Conservation (phyloP, 2,797 vertebrate species). For the Bradypodion ventrale region DNA sequence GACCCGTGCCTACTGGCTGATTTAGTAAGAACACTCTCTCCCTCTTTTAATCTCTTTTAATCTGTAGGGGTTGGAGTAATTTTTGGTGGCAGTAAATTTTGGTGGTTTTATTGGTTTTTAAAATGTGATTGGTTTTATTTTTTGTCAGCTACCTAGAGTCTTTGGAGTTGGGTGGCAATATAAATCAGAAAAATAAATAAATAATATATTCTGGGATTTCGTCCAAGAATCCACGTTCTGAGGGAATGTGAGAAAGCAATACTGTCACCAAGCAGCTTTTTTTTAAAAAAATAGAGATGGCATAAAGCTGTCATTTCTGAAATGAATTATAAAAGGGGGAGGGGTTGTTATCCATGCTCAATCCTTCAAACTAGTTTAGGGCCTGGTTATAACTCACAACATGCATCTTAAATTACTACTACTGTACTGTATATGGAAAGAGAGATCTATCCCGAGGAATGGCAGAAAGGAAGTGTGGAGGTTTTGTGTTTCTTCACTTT, state of each 20-base stretch:
- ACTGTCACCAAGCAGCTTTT: neutral
- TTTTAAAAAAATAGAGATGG: neutral
- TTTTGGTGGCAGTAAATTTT: too few relatives aligned
- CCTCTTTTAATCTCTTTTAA: too few relatives aligned
- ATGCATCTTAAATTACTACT: neutral
- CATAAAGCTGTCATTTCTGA: neutral
- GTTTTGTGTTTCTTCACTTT: neutral
- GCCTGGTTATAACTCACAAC: neutral
- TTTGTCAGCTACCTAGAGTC: too few relatives aligned
- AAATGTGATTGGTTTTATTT: too few relatives aligned
- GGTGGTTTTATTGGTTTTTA: too few relatives aligned
- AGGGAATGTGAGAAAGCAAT: neutral
- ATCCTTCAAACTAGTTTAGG: neutral
- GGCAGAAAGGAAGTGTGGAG: neutral
- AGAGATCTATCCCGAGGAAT: neutral
- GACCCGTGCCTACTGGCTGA: too few relatives aligned
- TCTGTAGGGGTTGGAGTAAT: too few relatives aligned
- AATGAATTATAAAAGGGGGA: neutral
- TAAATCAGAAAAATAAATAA: too few relatives aligned
- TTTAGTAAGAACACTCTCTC: too few relatives aligned
- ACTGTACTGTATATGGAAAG: neutral
- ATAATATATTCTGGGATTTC: too few relatives aligned
- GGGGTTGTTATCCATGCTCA: neutral
- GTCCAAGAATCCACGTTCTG: too few relatives aligned
- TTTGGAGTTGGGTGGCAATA: too few relatives aligned